These are phyloP conservation scores for Drosophila birchii DNA, from an alignment of 2,888 invertebrate species.

Conservation along the genomic window DNA sequence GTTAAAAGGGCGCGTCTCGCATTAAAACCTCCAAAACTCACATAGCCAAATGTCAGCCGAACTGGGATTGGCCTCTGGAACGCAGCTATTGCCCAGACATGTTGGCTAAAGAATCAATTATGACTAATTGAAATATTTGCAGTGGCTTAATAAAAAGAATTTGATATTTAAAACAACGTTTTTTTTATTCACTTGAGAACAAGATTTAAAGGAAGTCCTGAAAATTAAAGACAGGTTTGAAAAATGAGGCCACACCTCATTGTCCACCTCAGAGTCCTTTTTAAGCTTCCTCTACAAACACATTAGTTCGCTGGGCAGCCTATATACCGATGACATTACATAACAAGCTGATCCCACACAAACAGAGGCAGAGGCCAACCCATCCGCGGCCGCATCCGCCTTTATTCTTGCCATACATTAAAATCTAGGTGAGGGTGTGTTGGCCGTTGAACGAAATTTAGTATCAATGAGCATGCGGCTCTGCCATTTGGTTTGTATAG, in stretches of 20 bases:
- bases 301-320: constrained; percentile 28
- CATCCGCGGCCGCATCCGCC: constrained; percentile 40
- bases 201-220: background rate
- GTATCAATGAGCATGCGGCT: constrained; percentile 54
- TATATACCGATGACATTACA: constrained; percentile 38
- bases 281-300: constrained; percentile 1
- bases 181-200: background rate
- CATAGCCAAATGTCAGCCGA: constrained; percentile 43
- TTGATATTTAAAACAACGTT: background rate
- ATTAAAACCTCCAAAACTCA: constrained; percentile 53
- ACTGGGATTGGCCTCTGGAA: constrained; percentile 66
- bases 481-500: constrained; percentile 32
- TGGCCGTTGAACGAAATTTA: constrained; percentile 53
- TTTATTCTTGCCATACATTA: constrained; percentile 48
- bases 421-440: constrained; percentile 62
- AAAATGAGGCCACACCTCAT: background rate
- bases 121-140: constrained; percentile 60
- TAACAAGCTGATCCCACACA: constrained; percentile 48
- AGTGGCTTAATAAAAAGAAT: background rate
- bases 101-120: constrained; percentile 40
- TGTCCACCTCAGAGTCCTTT: background rate
- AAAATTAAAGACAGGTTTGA: no score
- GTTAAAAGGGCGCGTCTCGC: constrained; percentile 81
- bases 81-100: constrained; percentile 26
- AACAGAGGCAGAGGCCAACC: constrained; percentile 43